Conservation (phyloP, 2,888 invertebrate species). For the Hydroisotoma schaefferi region DNA sequence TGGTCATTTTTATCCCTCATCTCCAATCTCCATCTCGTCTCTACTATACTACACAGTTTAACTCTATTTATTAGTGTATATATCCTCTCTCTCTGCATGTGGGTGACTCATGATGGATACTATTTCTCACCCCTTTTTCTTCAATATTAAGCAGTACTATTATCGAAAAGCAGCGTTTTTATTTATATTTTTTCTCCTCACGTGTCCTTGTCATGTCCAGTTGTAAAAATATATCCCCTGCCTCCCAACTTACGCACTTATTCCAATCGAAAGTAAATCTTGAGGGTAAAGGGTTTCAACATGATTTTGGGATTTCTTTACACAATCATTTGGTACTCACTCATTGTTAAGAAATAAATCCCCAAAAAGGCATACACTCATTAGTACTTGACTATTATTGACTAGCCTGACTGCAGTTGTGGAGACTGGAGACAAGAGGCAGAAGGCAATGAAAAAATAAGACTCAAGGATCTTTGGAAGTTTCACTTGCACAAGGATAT, state of each 20-base stretch:
- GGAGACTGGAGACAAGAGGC: too few species aligned
- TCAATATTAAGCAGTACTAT: background rate
- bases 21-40: background rate
- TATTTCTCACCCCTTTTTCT: conserved; percentile 16
- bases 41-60: too few species aligned
- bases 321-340: background rate
- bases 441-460: too few species aligned
- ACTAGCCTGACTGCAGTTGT: too few species aligned
- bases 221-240: conserved; percentile 12
- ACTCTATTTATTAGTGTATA: conserved; percentile 1
- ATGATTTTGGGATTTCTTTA: conserved; percentile 11
- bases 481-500: too few species aligned
- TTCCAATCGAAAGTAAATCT: background rate
- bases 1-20: conserved; percentile 19
- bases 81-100: conserved; percentile 14
- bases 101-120: conserved; percentile 14
- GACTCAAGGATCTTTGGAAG: conserved; percentile 2
- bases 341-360: background rate
- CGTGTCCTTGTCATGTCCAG: conserved; percentile 19
- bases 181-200: conserved; percentile 13
- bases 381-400: background rate
- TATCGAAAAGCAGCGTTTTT: too few species aligned
- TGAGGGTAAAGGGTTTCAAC: conserved; percentile 8
- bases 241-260: background rate
- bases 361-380: background rate